A percentile compares a stretch with the other conserved stretches of the same genome.
Conservation (phyloP, 2,113 vertebrate species). For the Heterotis niloticus region DNA sequence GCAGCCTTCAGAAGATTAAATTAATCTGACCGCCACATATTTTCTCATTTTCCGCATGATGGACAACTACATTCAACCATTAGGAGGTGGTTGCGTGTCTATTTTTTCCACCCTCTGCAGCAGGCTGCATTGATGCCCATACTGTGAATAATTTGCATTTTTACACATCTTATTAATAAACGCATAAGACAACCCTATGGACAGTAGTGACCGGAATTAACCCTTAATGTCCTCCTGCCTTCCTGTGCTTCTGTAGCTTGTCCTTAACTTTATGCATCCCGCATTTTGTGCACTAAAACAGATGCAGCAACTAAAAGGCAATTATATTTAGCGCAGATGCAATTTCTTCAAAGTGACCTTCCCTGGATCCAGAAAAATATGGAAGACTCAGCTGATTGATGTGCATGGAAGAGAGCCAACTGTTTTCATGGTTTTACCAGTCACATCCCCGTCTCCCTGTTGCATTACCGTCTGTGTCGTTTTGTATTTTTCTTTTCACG, state of each 20-base stretch:
- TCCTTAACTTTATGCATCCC: slow-evolving; percentile 21
- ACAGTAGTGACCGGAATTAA: slow-evolving; percentile 1
- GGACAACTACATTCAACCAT: slow-evolving; percentile 2
- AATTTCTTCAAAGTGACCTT: slow-evolving; percentile 37
- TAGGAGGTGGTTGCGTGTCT: neutral
- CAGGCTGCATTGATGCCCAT: neutral
- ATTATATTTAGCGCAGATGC: slow-evolving; percentile 38
- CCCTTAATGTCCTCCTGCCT: neutral
- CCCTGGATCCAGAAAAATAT: slow-evolving; percentile 34
- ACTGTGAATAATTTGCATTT: too few relatives aligned
- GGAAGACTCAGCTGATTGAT: slow-evolving; percentile 13
- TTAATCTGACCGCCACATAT: slow-evolving; percentile 10
- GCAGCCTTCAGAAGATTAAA: neutral
- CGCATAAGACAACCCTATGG: neutral
- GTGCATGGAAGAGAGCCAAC: slow-evolving; percentile 9
- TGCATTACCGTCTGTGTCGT: slow-evolving; percentile 8
- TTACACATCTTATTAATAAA: neutral
- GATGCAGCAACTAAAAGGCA: slow-evolving; percentile 17
- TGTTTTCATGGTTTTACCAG: neutral
- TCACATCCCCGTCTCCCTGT: slow-evolving; percentile 22
- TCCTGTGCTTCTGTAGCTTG: neutral
- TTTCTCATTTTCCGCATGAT: neutral
- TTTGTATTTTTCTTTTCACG: neutral
- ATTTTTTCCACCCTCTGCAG: neutral
- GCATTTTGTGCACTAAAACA: slow-evolving; percentile 18